A percentile compares a stretch with the other conserved stretches of the same genome.
Conservation (phyloP, 2,888 invertebrate species). For the Anodontia alba region DNA sequence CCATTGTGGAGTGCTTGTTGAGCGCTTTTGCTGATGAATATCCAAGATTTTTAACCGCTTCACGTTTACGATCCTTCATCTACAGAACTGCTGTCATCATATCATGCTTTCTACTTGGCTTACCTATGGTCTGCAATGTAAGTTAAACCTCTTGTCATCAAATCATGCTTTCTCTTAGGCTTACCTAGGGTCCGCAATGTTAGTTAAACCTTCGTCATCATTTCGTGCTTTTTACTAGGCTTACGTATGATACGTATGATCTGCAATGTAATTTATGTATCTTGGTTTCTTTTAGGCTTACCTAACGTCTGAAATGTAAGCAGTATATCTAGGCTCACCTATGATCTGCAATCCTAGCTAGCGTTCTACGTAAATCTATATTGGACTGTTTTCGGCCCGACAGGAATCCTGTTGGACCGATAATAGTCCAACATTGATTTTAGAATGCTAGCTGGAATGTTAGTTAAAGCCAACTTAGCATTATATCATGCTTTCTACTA, state of each 20-base stretch:
- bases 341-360: too few relatives aligned
- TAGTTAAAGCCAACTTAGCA: too few relatives aligned
- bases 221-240: conserved; percentile 76
- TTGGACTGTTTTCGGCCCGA: too few relatives aligned
- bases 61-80: conserved; percentile 69
- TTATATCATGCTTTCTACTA: too few relatives aligned
- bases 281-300: too few relatives aligned
- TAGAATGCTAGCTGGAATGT: too few relatives aligned
- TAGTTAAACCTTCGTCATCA: conserved; percentile 66
- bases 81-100: conserved; percentile 77
- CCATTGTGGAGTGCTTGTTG: conserved; percentile 84
- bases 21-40: conserved; percentile 84
- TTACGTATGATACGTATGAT: conserved; percentile 77
- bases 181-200: conserved; percentile 80
- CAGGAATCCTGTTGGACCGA: too few relatives aligned
- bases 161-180: conserved; percentile 76
- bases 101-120: conserved; percentile 75
- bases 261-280: conserved; percentile 73
- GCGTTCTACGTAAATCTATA: too few relatives aligned
- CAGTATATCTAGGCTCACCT: too few relatives aligned
- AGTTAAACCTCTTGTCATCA: conserved; percentile 64
- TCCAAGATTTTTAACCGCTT: conserved; percentile 65
- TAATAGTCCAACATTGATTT: too few relatives aligned
- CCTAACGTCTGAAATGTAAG: too few relatives aligned
- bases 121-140: conserved; percentile 81